phyloP scores from a whole-genome alignment of 35 echinoderm and acorn worm genomes.

The Diadema setosum region DNA sequence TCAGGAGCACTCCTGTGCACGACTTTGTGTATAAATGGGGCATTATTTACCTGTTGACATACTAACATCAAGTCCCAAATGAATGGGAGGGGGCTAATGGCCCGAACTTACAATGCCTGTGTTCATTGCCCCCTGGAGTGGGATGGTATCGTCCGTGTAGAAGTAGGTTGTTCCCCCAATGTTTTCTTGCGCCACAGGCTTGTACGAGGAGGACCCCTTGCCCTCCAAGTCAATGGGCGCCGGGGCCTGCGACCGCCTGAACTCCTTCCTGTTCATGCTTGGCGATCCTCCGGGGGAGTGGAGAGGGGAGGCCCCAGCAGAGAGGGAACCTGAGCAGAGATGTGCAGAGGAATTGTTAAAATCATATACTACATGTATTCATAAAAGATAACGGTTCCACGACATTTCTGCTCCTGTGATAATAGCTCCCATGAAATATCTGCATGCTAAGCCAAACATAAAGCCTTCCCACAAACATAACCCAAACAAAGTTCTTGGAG shows the following conservation, averaged over 20 bases:
- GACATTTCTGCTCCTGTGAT: no score
- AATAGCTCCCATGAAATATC: no score
- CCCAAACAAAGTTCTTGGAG: no score
- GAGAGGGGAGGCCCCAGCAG: conserved; percentile 83
- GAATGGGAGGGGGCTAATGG: background rate
- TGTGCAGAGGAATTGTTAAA: no score
- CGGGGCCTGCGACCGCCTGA: conserved; percentile 1
- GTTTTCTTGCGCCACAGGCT: conserved; percentile 71
- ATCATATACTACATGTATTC: no score
- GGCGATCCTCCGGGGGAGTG: conserved; percentile 92
- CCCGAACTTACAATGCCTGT: conserved; percentile 52
- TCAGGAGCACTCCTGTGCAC: no score
- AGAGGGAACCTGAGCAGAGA: conserved; percentile 83
- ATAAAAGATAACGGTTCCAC: no score
- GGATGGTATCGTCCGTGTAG: conserved; percentile 72
- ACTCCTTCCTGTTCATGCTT: conserved; percentile 44
- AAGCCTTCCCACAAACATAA: no score
- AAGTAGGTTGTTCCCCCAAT: conserved; percentile 98
- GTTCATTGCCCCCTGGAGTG: background rate
- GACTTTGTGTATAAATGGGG: background rate
- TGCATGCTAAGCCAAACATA: no score
- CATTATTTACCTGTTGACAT: background rate
- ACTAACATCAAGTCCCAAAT: background rate
- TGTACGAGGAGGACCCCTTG: background rate
- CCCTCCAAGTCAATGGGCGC: conserved; percentile 58